Percentiles rank a stretch among this genome's conserved stretches.
Evolutionary conservation across 2,113 vertebrate species (phyloP).

Genomic region (Zingel zingel): DNA sequence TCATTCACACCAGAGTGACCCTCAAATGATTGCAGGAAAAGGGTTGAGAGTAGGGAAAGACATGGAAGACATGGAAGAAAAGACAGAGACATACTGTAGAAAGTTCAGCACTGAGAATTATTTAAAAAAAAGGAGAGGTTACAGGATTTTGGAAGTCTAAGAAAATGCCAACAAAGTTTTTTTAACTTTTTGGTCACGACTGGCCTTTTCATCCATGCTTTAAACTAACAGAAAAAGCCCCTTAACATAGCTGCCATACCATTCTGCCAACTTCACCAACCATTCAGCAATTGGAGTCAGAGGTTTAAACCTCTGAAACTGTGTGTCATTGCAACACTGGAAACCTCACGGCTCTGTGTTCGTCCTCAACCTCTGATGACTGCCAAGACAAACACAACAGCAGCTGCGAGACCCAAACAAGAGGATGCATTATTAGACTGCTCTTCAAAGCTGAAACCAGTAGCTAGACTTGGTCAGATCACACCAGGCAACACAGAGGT

Average conservation of each 20-base stretch:
- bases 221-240: conserved; percentile 13
- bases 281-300: conserved; percentile 17
- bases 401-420: conserved; percentile 74
- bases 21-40: conserved; percentile 42
- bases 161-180: conserved; percentile 12
- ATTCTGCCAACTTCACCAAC: conserved; percentile 39
- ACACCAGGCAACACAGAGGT: conserved; percentile 7
- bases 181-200: conserved; percentile 9
- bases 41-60: conserved; percentile 24
- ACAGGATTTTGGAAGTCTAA: conserved; percentile 6
- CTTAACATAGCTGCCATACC: conserved; percentile 6
- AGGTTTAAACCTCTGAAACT: conserved; percentile 41
- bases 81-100: not conserved
- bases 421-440: conserved; percentile 66
- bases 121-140: not conserved
- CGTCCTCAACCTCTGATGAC: conserved; percentile 56
- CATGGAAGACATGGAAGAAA: conserved; percentile 27
- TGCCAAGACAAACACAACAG: conserved; percentile 75
- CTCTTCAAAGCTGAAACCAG: conserved; percentile 63
- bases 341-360: conserved; percentile 48
- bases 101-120: conserved; percentile 1
- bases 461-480: conserved; percentile 48
- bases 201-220: conserved; percentile 3
- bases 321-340: conserved; percentile 36
- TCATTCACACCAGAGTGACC: conserved; percentile 78